Evolutionary conservation across 2,797 vertebrate species (phyloP).

Genomic region (Helicolenus hilgendorfi): DNA sequence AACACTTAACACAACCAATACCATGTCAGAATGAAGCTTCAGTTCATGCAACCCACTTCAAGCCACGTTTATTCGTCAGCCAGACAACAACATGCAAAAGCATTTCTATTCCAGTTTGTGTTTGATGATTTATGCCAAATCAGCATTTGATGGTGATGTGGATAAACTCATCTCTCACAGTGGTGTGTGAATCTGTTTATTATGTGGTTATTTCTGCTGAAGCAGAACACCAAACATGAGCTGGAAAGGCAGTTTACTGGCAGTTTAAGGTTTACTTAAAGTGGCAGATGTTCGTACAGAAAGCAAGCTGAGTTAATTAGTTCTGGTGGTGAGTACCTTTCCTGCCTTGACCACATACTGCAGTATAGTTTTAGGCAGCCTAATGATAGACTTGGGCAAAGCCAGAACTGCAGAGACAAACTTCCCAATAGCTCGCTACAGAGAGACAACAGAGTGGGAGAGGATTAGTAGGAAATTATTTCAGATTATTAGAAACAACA

Average conservation of each 20-base stretch:
- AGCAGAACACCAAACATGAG: slow-evolving; percentile 55
- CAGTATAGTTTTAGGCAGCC: slow-evolving; percentile 99
- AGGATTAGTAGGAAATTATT: slow-evolving; percentile 61
- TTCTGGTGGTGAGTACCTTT: slow-evolving; percentile 93
- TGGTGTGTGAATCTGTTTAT: background rate
- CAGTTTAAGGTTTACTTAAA: slow-evolving; percentile 53
- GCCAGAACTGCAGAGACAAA: slow-evolving; percentile 99
- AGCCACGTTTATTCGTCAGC: background rate
- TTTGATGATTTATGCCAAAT: slow-evolving; percentile 3
- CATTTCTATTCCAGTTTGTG: slow-evolving; percentile 64
- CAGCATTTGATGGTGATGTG: background rate
- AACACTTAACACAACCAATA: background rate
- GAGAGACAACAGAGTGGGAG: slow-evolving; percentile 90
- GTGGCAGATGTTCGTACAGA: slow-evolving; percentile 74
- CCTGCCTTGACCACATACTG: slow-evolving; percentile 98
- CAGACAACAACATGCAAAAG: slow-evolving; percentile 20
- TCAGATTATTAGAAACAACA: slow-evolving; percentile 28
- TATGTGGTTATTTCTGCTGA: background rate
- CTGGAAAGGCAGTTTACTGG: slow-evolving; percentile 85
- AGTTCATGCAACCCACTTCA: slow-evolving; percentile 39
- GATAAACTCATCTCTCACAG: background rate
- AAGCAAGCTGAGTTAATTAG: slow-evolving; percentile 44
- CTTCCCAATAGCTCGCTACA: slow-evolving; percentile 98
- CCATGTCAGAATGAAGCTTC: background rate
- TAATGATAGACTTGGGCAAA: slow-evolving; percentile 99